These are phyloP conservation scores for Theristicus caerulescens DNA, from an alignment of 2,113 vertebrate genomes.

Conservation along the genomic window DNA sequence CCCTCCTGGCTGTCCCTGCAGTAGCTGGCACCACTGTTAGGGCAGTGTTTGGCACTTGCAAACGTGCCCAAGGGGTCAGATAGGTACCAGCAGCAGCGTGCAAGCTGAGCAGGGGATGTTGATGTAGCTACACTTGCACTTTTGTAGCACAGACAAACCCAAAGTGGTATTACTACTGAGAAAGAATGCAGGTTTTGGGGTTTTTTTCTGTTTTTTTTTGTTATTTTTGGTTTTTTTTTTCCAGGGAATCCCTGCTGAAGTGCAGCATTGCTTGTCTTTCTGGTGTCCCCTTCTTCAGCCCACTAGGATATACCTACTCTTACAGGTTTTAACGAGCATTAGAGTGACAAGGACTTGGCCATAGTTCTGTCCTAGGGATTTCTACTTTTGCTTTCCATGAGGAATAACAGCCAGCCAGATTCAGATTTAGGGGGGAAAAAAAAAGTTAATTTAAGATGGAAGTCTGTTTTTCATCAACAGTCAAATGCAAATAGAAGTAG, in stretches of 20 bases:
- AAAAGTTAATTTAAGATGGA: neutral
- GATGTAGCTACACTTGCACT: fast-evolving
- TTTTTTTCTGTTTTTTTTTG: neutral
- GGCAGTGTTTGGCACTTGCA: neutral
- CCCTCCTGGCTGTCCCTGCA: neutral
- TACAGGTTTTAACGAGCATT: neutral
- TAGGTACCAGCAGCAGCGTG: neutral
- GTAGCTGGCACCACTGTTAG: neutral
- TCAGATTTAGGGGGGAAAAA: neutral
- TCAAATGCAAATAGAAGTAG: neutral
- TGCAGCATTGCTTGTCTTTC: neutral
- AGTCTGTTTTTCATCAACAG: neutral
- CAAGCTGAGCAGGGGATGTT: neutral
- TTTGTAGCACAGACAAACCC: neutral
- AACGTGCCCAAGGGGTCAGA: neutral
- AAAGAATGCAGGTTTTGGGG: neutral
- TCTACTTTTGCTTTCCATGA: neutral
- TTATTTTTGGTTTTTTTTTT: neutral
- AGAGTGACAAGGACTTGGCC: neutral
- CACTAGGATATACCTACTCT: neutral
- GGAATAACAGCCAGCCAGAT: neutral
- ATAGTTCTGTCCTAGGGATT: neutral
- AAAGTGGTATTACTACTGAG: neutral
- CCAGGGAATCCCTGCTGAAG: neutral
- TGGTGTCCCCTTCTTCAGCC: neutral